phyloP scores from a whole-genome alignment of 2,113 vertebrate genomes.

The Craseonycteris thonglongyai region DNA sequence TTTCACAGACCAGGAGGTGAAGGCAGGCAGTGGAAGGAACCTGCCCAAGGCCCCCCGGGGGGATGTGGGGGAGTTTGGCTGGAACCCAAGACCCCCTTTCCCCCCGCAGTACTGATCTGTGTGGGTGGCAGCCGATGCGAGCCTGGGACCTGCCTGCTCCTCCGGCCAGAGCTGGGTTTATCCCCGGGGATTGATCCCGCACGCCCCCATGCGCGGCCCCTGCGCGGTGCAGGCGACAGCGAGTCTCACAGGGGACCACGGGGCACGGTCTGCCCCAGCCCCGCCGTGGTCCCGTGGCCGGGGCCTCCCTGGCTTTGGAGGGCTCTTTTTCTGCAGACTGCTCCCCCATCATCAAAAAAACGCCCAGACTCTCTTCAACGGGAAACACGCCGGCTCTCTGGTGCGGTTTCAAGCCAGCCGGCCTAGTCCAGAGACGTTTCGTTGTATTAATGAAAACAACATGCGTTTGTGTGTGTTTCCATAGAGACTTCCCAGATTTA shows the following conservation, averaged over 20 bases:
- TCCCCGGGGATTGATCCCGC: accelerated
- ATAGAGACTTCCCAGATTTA: constrained; percentile 50
- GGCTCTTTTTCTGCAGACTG: not conserved
- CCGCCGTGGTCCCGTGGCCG: not conserved
- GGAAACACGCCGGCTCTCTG: not conserved
- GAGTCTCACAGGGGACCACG: not conserved
- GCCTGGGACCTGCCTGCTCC: accelerated
- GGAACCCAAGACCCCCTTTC: not conserved
- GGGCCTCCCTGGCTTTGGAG: not conserved
- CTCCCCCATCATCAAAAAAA: not conserved
- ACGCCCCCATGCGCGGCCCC: accelerated
- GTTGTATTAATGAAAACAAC: constrained; percentile 35
- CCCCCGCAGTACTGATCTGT: accelerated
- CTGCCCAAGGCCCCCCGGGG: not conserved
- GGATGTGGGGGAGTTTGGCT: accelerated
- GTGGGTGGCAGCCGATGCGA: accelerated
- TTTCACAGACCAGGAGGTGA: not conserved
- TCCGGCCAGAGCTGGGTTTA: not conserved
- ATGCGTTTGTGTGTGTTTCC: constrained; percentile 37
- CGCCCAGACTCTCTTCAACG: not conserved
- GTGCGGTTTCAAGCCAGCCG: not conserved
- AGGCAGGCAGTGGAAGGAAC: not conserved
- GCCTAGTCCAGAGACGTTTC: not conserved
- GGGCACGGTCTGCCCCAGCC: accelerated
- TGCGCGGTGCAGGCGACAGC: not conserved